A percentile compares a stretch with the other conserved stretches of the same genome.
Conservation (phyloP, 2,888 invertebrate genomes). For the Gisinianus flammeolus region DNA sequence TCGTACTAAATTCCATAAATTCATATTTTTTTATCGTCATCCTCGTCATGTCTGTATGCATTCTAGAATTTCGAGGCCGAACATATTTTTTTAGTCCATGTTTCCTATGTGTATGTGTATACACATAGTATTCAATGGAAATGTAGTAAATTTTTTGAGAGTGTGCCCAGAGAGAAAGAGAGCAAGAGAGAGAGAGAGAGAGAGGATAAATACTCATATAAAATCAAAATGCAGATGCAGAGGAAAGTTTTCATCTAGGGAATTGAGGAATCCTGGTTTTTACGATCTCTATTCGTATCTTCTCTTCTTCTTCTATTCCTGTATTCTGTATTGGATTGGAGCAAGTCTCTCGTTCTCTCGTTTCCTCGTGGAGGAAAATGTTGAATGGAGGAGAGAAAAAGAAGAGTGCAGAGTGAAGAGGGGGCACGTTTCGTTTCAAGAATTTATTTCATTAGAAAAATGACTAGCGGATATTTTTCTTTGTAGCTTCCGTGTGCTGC, state of each 20-base stretch:
- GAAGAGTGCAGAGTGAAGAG: background rate
- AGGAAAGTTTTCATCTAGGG: background rate
- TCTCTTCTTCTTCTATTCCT: background rate
- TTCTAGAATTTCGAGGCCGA: too few species aligned
- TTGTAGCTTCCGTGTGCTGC: background rate
- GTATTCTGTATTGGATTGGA: too few species aligned
- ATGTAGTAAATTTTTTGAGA: background rate
- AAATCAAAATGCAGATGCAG: background rate
- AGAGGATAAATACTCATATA: background rate
- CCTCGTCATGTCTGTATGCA: too few species aligned
- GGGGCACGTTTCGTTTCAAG: constrained; percentile 20
- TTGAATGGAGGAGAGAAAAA: too few species aligned
- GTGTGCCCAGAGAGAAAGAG: too few species aligned
- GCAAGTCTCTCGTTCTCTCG: background rate
- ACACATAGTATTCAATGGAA: background rate
- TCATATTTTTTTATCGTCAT: background rate
- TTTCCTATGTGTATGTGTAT: background rate
- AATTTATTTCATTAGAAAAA: constrained; percentile 32
- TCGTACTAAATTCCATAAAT: background rate
- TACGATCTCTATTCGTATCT: background rate
- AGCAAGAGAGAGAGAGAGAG: too few species aligned
- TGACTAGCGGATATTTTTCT: background rate
- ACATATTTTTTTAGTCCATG: too few species aligned
- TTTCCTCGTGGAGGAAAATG: too few species aligned
- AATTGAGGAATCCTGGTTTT: constrained; percentile 13